Conservation (phyloP, 2,888 invertebrate genomes). For the Phaedon cochleariae region DNA sequence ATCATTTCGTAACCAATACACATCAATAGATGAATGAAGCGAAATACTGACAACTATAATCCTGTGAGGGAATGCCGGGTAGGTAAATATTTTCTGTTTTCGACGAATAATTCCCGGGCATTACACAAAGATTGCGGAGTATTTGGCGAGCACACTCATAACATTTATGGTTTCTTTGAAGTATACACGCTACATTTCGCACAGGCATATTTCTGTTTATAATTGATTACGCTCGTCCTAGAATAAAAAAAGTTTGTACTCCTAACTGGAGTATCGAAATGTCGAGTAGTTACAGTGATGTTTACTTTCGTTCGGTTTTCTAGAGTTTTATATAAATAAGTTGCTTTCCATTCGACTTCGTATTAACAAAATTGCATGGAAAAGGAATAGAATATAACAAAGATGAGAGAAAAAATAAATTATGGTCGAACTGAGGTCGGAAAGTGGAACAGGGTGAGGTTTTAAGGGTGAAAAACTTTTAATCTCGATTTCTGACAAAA, state of each 20-base stretch:
- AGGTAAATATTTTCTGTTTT: slow-evolving; percentile 10
- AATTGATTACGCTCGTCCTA: slow-evolving; percentile 3
- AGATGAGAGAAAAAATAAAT: too few relatives aligned
- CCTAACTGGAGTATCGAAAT: background rate
- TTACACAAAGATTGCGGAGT: slow-evolving; percentile 11
- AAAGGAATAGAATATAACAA: too few relatives aligned
- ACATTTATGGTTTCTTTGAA: slow-evolving; percentile 29
- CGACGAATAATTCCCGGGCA: background rate
- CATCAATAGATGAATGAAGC: background rate
- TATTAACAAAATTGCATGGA: too few relatives aligned
- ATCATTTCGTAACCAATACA: too few relatives aligned
- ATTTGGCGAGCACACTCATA: background rate
- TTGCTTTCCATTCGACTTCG: too few relatives aligned
- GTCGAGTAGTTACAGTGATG: too few relatives aligned
- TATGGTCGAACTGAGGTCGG: too few relatives aligned
- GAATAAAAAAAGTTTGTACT: background rate
- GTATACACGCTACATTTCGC: slow-evolving; percentile 28
- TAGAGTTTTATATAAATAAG: too few relatives aligned
- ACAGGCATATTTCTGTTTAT: slow-evolving; percentile 23
- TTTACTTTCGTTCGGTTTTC: too few relatives aligned
- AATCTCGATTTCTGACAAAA: too few relatives aligned
- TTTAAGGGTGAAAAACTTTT: too few relatives aligned
- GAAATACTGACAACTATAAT: slow-evolving; percentile 11
- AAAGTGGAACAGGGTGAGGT: too few relatives aligned
- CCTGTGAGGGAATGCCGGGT: background rate